phyloP scores from a whole-genome alignment of 30 jellyfish, hydroid and myxozoan genomes.

The Turritopsis dohrnii region DNA sequence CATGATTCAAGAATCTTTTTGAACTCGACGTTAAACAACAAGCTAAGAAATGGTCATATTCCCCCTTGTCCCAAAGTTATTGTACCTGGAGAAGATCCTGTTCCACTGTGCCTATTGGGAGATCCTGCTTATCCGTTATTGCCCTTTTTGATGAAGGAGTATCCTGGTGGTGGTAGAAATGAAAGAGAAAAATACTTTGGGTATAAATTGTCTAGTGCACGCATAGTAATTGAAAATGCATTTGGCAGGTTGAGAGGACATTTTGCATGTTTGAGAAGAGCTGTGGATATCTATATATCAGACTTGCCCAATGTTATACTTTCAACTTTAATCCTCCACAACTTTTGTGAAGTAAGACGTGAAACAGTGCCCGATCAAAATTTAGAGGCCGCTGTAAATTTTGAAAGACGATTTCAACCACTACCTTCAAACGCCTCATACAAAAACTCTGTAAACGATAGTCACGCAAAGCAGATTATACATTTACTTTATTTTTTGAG shows the following conservation, averaged over 20 bases:
- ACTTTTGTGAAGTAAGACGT: constrained; percentile 11
- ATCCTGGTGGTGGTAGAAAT: constrained; percentile 1
- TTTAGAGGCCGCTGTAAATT: constrained; percentile 9
- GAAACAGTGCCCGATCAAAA: constrained; percentile 7
- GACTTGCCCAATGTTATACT: constrained; percentile 3
- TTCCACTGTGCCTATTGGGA: too few species aligned
- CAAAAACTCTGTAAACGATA: too few species aligned
- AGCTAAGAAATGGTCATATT: too few species aligned
- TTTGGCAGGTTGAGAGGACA: neutral
- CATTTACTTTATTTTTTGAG: too few species aligned
- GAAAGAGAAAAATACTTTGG: constrained; percentile 11
- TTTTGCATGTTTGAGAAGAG: constrained; percentile 8
- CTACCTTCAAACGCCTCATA: neutral
- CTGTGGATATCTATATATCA: constrained; percentile 6
- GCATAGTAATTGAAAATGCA: constrained; percentile 7
- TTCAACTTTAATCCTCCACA: neutral
- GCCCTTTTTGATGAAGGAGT: too few species aligned
- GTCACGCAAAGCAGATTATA: too few species aligned
- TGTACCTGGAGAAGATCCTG: too few species aligned
- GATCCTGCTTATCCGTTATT: too few species aligned
- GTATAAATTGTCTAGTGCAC: constrained; percentile 7
- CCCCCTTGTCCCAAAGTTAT: too few species aligned
- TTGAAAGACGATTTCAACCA: neutral
- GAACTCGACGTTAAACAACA: too few species aligned
- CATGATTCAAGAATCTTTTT: too few species aligned